Percentiles rank a stretch among this genome's conserved stretches.
Evolutionary conservation across 1,140 invertebrate species (phyloP).

Genomic region (Heliconius hermathena): DNA sequence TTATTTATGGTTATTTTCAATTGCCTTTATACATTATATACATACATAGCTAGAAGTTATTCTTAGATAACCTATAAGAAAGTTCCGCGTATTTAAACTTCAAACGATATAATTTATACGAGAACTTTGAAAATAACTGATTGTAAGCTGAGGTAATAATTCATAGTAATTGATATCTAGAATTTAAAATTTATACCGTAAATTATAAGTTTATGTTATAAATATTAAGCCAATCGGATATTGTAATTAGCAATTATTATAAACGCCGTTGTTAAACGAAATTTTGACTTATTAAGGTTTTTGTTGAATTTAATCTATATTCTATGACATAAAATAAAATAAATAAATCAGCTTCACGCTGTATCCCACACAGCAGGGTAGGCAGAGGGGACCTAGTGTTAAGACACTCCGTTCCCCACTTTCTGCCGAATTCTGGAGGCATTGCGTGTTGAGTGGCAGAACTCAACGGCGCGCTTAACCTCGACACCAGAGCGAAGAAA

Average conservation of each 20-base stretch:
- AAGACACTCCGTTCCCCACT: no score
- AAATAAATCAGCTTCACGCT: no score
- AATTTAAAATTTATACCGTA: conserved; percentile 26
- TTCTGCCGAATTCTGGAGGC: no score
- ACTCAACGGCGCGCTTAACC: no score
- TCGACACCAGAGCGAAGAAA: no score
- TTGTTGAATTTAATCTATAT: no score
- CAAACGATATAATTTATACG: conserved; percentile 25
- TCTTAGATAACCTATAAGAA: background rate
- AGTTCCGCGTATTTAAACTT: conserved; percentile 1
- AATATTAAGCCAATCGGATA: conserved; percentile 15
- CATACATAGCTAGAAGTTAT: background rate
- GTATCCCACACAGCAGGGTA: no score
- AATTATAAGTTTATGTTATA: conserved; percentile 25
- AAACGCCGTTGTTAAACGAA: conserved; percentile 12
- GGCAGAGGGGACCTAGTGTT: no score
- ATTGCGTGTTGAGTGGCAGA: no score
- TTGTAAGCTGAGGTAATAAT: conserved; percentile 31
- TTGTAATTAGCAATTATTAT: conserved; percentile 29
- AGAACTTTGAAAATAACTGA: conserved; percentile 26
- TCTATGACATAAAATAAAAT: no score
- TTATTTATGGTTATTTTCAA: background rate
- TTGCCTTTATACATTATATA: background rate
- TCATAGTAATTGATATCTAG: conserved; percentile 33
- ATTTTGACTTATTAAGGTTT: background rate